Percentiles rank a stretch among this genome's conserved stretches.
phyloP scores from a whole-genome alignment of 2,888 invertebrate genomes.

The Biston betularia region DNA sequence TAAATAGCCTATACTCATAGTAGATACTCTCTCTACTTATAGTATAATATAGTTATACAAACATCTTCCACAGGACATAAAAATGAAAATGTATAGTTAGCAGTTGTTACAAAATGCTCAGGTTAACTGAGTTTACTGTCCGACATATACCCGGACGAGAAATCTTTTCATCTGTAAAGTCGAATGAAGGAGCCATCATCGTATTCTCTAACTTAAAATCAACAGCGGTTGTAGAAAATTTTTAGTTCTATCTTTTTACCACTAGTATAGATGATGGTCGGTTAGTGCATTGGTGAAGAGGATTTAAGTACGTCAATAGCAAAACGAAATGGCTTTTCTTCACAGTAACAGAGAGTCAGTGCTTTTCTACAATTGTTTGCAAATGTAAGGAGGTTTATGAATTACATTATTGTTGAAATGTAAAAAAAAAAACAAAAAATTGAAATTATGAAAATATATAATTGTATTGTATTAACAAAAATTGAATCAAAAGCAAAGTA shows the following conservation, averaged over 20 bases:
- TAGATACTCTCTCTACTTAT: no score
- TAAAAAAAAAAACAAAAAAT: no score
- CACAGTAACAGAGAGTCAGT: no score
- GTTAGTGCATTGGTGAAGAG: not conserved
- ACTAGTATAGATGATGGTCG: not conserved
- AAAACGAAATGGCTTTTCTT: conserved; percentile 2
- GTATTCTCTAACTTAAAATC: not conserved
- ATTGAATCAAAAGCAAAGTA: no score
- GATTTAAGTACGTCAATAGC: not conserved
- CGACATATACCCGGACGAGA: conserved; percentile 16
- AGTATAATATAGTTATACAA: no score
- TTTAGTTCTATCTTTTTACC: not conserved
- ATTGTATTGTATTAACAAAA: no score
- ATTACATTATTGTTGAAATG: not conserved
- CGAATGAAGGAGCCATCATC: not conserved
- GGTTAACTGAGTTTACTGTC: conserved; percentile 22
- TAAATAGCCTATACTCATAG: no score
- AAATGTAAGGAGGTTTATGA: not conserved
- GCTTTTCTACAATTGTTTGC: conserved; percentile 3
- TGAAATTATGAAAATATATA: no score
- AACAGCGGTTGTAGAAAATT: not conserved
- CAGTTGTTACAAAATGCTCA: conserved; percentile 3
- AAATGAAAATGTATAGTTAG: not conserved
- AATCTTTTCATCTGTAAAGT: not conserved
- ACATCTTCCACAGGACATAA: not conserved